A percentile compares a stretch with the other conserved stretches of the same genome.
These are phyloP conservation scores for Pseudomyrmex pallidus DNA, from an alignment of 1,140 invertebrate genomes.

Conservation along the genomic window DNA sequence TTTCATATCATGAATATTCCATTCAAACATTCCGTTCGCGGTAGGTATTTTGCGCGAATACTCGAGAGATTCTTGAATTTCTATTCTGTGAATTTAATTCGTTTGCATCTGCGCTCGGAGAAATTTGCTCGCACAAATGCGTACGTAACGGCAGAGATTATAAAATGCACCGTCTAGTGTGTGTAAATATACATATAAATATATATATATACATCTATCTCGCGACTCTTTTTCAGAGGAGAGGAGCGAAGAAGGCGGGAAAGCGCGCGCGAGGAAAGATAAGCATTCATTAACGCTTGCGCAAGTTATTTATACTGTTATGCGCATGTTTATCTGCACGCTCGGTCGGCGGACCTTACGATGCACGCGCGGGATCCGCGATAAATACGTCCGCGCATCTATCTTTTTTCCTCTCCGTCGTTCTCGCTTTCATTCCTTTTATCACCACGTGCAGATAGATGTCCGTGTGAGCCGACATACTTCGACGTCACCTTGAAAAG, in stretches of 20 bases:
- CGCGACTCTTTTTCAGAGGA: conserved; percentile 70
- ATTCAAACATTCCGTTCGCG: not conserved
- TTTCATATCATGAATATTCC: not conserved
- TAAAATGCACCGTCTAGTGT: conserved; percentile 57
- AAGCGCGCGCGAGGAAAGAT: conserved; percentile 65
- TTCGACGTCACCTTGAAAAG: conserved; percentile 13
- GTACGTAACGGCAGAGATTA: conserved; percentile 56
- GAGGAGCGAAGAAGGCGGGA: conserved; percentile 33
- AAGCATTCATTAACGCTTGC: conserved; percentile 82
- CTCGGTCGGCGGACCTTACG: conserved; percentile 69
- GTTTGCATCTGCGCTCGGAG: not conserved
- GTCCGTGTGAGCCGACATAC: not conserved
- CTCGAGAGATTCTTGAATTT: not conserved
- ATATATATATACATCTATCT: conserved; percentile 9
- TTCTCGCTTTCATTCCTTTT: conserved; percentile 19
- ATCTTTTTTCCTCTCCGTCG: conserved; percentile 16
- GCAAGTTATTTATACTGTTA: conserved; percentile 82
- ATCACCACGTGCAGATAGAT: conserved; percentile 18
- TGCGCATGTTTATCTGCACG: conserved; percentile 74
- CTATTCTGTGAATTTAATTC: conserved; percentile 1
- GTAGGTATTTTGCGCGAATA: not conserved
- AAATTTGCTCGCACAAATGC: conserved; percentile 25
- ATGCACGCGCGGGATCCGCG: conserved; percentile 60
- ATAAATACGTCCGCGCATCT: conserved; percentile 56
- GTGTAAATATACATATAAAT: not conserved